A percentile compares a stretch with the other conserved stretches of the same genome.
Conservation (phyloP, 1,140 invertebrate species). For the Drosophila orosa region DNA sequence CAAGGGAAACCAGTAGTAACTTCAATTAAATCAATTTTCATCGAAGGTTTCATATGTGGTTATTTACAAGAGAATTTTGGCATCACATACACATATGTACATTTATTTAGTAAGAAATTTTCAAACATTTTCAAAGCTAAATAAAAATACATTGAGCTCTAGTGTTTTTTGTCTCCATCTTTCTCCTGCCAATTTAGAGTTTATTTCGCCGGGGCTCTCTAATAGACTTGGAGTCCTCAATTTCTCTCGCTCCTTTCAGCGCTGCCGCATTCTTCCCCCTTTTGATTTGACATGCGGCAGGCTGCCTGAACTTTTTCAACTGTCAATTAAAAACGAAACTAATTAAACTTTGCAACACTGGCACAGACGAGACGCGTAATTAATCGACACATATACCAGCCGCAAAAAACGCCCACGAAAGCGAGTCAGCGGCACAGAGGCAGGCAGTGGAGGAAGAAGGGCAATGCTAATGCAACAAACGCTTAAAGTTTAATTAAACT, state of each 20-base stretch:
- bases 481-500: slow-evolving; percentile 80
- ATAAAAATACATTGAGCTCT: neutral
- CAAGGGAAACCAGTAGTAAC: too few relatives aligned
- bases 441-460: neutral
- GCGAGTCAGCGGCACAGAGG: neutral
- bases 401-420: slow-evolving; percentile 34
- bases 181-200: slow-evolving; percentile 20
- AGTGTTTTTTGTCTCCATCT: neutral
- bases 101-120: neutral
- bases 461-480: slow-evolving; percentile 55
- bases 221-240: slow-evolving; percentile 17
- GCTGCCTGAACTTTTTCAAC: slow-evolving; percentile 67
- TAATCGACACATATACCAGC: slow-evolving; percentile 67
- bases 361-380: slow-evolving; percentile 69
- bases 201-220: slow-evolving; percentile 4
- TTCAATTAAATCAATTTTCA: too few relatives aligned
- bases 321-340: slow-evolving; percentile 80
- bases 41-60: too few relatives aligned
- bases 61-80: too few relatives aligned
- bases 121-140: neutral
- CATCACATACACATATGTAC: too few relatives aligned
- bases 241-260: slow-evolving; percentile 4
- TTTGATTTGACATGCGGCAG: slow-evolving; percentile 46
- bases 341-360: slow-evolving; percentile 77
- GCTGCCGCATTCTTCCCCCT: neutral